Percentiles rank a stretch among this genome's conserved stretches.
Evolutionary conservation across 2,113 vertebrate species (phyloP).

Genomic region (Trogon surrucura): DNA sequence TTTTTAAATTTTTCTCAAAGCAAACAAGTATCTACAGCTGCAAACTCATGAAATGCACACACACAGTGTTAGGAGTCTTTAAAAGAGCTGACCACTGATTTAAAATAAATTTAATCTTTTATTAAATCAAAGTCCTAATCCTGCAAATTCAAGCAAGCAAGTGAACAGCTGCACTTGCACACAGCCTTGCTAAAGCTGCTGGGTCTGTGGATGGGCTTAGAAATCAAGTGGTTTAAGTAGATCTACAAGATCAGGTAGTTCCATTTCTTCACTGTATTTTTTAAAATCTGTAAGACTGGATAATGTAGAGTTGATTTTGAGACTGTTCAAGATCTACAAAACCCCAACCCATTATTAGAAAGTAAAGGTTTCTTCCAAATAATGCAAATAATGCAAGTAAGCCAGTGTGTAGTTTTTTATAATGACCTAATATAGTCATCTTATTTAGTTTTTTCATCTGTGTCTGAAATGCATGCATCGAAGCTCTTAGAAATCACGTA

Average conservation of each 20-base stretch:
- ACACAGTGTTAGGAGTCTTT: background rate
- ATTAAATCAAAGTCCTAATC: background rate
- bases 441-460: conserved; percentile 7
- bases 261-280: background rate
- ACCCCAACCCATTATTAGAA: background rate
- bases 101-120: background rate
- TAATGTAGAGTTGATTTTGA: background rate
- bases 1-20: conserved; percentile 25
- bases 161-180: background rate
- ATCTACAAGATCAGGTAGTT: background rate
- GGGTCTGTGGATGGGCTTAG: background rate
- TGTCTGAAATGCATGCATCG: background rate
- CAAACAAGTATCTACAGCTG: conserved; percentile 45
- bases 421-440: background rate
- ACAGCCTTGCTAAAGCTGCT: background rate
- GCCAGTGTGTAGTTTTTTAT: background rate
- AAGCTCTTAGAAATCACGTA: background rate
- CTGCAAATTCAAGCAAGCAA: background rate
- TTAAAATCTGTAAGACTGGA: background rate
- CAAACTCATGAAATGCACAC: background rate
- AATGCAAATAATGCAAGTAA: background rate
- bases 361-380: background rate
- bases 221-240: background rate
- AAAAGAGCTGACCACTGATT: background rate
- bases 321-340: background rate